Base-by-base conservation (phyloP, 2,888 invertebrate species). In the Plebejus argus region DNA sequence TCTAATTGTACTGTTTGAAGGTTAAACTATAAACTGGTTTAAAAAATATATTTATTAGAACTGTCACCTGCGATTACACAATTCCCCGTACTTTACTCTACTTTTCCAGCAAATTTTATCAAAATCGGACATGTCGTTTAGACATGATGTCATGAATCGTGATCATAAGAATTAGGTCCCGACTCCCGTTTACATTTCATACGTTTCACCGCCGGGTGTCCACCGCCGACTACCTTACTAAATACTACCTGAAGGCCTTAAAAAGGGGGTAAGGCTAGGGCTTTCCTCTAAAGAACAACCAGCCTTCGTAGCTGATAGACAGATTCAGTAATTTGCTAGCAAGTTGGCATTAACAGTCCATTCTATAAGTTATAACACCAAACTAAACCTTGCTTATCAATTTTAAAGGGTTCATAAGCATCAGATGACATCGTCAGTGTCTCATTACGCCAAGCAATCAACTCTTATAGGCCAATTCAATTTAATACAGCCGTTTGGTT, bases 1-100 rank as follows among this genome's bases (percentile, higher is more conserved):
- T 83, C 79, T 80, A 80, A 82, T 79, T 82, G 81, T 78, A 74
- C 18, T 8, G 4, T 45, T 23, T 49, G 61, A 61, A 61, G 4
- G 20, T 23, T 23, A 53, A 53, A 53, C 53, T 53, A 18, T 23
- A 53, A 53, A 53, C 53, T 53, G 53, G 18, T 61, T 23, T 61
- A 0, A 23, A 58, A 7, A 12, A 58, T 6, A 8, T 20, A 20
- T 58, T 58, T 58, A 8, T 20, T 20, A 8, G 1, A 53, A 58
- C 20, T 58, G 20, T 61, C 23, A 18, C 53, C 12, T 10, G 3
- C 3, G 45, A 12, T 53, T 0, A 4, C 3, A 4, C 18, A 45
- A 45, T 12, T 45, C 3, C 1, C 5, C 5, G 53, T 18, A 5
- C 1, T 53, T 53, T 18, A 18, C 18, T 53, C 18, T 18, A 53